Evolutionary conservation across 2,888 invertebrate genomes (phyloP).

Genomic region (Sphaerophoria rueppellii): DNA sequence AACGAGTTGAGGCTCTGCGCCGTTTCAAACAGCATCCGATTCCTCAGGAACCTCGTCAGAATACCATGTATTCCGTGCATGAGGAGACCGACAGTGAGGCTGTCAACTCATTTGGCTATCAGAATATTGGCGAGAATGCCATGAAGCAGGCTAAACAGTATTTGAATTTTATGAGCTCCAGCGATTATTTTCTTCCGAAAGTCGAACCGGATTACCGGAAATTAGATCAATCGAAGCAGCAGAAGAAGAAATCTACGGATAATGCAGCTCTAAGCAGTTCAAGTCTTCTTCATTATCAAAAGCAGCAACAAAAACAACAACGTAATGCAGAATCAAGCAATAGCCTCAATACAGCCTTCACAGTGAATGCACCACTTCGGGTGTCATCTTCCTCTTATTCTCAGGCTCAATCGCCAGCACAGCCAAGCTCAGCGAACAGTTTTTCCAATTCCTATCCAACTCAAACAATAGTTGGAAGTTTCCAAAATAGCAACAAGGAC

Average conservation of each 20-base stretch:
- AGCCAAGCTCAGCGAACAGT: slow-evolving; percentile 74
- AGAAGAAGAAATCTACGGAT: slow-evolving; percentile 49
- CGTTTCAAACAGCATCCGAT: slow-evolving; percentile 56
- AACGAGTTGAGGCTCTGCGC: slow-evolving; percentile 37
- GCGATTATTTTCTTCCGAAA: slow-evolving; percentile 80
- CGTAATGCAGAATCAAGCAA: slow-evolving; percentile 28
- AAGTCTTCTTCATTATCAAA: slow-evolving; percentile 72
- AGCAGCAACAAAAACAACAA: slow-evolving; percentile 29
- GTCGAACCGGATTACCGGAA: slow-evolving; percentile 79
- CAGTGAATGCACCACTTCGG: slow-evolving; percentile 63
- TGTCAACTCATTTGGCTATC: slow-evolving; percentile 37
- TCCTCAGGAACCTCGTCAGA: slow-evolving; percentile 19
- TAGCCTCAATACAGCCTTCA: slow-evolving; percentile 61
- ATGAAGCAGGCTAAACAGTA: slow-evolving; percentile 79
- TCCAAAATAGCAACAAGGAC: slow-evolving; percentile 78
- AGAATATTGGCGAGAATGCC: slow-evolving; percentile 62
- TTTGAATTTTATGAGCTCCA: slow-evolving; percentile 80
- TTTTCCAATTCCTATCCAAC: slow-evolving; percentile 70
- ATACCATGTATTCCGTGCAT: slow-evolving; percentile 76
- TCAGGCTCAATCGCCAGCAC: slow-evolving; percentile 72
- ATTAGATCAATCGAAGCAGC: slow-evolving; percentile 76
- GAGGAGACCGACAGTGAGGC: slow-evolving; percentile 77
- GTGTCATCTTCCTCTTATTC: slow-evolving; percentile 48
- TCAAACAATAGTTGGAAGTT: slow-evolving; percentile 75
- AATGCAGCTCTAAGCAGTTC: slow-evolving; percentile 55